A percentile compares a stretch with the other conserved stretches of the same genome.
These are phyloP conservation scores for Synergus laeviventris DNA, from an alignment of 2,888 invertebrate species.

Conservation along the genomic window DNA sequence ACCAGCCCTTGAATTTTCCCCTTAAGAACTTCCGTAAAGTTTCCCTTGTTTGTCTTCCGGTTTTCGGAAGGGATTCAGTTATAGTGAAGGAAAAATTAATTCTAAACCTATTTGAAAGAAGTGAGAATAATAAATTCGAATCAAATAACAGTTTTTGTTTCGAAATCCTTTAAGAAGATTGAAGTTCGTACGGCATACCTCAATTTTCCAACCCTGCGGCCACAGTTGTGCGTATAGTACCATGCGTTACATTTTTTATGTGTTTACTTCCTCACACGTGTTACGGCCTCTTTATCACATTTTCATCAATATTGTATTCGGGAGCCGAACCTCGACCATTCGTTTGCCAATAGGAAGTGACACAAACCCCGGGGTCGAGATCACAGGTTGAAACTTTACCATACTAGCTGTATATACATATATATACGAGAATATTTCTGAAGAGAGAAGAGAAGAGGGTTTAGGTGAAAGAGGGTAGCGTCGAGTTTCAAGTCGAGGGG, in stretches of 20 bases:
- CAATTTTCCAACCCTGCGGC: not conserved
- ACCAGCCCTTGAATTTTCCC: conserved; percentile 37
- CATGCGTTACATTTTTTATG: not conserved
- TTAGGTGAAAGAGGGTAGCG: conserved; percentile 55
- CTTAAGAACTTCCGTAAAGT: conserved; percentile 43
- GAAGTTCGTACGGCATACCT: not conserved
- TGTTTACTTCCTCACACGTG: conserved; percentile 24
- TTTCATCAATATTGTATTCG: conserved; percentile 39
- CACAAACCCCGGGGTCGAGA: conserved; percentile 47
- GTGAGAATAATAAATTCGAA: not conserved
- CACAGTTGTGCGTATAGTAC: not conserved
- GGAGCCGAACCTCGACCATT: conserved; percentile 8
- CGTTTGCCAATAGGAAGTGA: conserved; percentile 44
- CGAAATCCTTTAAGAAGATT: not conserved
- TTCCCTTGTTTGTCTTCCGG: conserved; percentile 52
- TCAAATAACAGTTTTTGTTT: not conserved
- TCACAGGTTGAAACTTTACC: conserved; percentile 53
- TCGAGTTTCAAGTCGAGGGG: conserved; percentile 58
- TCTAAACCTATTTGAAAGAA: conserved; percentile 5
- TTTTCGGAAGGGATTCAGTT: conserved; percentile 18
- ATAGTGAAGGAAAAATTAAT: not conserved
- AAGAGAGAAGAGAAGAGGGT: conserved; percentile 55
- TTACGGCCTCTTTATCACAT: conserved; percentile 13
- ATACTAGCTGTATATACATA: conserved; percentile 45
- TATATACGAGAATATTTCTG: conserved; percentile 43